Base-by-base conservation (phyloP, 64 coral and sea anemone species). In the Orbicella faveolata region DNA sequence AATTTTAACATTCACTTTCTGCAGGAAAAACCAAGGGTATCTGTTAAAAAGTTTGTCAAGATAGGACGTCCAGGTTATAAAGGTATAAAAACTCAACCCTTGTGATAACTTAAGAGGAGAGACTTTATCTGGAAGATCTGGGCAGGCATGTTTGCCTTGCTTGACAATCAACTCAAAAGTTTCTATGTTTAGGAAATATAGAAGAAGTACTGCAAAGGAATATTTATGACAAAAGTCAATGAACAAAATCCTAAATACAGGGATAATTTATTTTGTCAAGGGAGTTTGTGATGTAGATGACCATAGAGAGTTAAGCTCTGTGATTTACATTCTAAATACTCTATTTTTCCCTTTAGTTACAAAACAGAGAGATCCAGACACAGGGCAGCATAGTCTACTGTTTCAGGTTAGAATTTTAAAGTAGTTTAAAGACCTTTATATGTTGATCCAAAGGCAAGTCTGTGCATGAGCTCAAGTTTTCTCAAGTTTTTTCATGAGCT, bases 1-100 rank as follows among this genome's bases (percentile, higher is more conserved):
- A 14, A n/a, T 16, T 14, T 26, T 63, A 23, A 3, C 51, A 0
- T 80, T 64, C 26, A 84, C 78, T 80, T n/a, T 61, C 76, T 67
- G 41, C 64, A 98, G 96, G 96, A 98, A 89, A 98, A 98, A 87
- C 96, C 96, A 79, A 95, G 96, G 79, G 96, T 98, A 30, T 98
- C 96, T 11, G 44, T 98, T 72, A 98, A 98, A 34, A 98, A 98
- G 94, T 98, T 98, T 95, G 96, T 98, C 12, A 98, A 98, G 76
- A 98, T 98, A 89, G 96, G 96, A 52, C 88, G 96, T 15, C 96
- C 96, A 68, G 96, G 96, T 61, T 98, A 98, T 77, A 98, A 98
- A 93, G 93, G 92, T 94, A 84, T 0, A 9, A 18, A 30, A 70
- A 81, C 13, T 33, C 37, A 72, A 69, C 3, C 30, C 11, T 67